phyloP scores from a whole-genome alignment of 23 tunicate genomes.

The Ascidia mentula region DNA sequence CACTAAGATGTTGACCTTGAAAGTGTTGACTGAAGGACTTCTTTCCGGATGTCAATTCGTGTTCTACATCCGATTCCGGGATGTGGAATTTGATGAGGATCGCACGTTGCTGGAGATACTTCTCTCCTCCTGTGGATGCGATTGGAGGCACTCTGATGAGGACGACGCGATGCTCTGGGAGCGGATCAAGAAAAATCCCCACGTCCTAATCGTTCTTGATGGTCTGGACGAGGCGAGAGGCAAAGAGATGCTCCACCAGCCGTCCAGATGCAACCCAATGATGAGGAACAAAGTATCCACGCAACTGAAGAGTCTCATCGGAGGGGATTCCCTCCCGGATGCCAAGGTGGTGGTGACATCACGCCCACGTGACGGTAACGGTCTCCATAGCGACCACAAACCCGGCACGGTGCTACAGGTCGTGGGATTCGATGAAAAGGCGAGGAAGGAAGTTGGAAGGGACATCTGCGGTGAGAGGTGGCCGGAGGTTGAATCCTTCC shows the following conservation, averaged over 20 bases:
- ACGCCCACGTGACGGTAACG: constrained; percentile 11
- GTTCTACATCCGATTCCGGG: background rate
- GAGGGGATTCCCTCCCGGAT: constrained; percentile 1
- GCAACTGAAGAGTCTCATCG: background rate
- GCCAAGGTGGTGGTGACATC: constrained; percentile 23
- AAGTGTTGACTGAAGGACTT: background rate
- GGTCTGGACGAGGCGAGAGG: constrained; percentile 21
- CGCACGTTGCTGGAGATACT: constrained; percentile 4
- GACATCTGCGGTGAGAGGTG: constrained; percentile 12
- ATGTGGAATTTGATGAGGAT: background rate
- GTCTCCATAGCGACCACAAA: background rate
- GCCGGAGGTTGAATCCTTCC: background rate
- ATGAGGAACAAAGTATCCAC: background rate
- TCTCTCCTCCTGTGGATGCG: constrained; percentile 6
- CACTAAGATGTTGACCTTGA: background rate
- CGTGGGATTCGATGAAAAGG: background rate
- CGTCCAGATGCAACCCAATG: background rate
- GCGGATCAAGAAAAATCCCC: background rate
- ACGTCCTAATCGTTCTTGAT: constrained; percentile 7
- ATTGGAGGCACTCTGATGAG: constrained; percentile 9
- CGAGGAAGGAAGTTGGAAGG: constrained; percentile 5
- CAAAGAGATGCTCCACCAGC: background rate
- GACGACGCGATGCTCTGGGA: background rate
- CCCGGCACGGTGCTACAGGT: constrained; percentile 12
- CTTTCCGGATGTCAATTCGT: background rate